Percentiles rank a stretch among this genome's conserved stretches.
Evolutionary conservation across 2,888 invertebrate species (phyloP).

Genomic region (Archips crataeganus): DNA sequence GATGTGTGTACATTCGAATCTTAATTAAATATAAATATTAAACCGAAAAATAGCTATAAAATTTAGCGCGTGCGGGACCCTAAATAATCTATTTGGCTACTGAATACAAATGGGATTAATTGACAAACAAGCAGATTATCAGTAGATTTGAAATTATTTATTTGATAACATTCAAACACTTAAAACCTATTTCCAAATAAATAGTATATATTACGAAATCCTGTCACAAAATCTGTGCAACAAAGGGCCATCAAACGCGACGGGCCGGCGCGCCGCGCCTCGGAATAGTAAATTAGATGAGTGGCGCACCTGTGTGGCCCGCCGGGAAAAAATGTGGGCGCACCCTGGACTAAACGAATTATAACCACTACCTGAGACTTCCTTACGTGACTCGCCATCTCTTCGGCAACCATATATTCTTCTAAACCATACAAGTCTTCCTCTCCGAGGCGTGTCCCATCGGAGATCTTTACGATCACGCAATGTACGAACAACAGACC

Average conservation of each 20-base stretch:
- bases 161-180: constrained; percentile 30
- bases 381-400: constrained; percentile 53
- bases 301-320: constrained; percentile 84
- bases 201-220: constrained; percentile 55
- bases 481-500: constrained; percentile 50
- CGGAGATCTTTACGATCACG: constrained; percentile 22
- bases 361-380: constrained; percentile 82
- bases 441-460: constrained; percentile 27
- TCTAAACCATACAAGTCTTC: constrained; percentile 53
- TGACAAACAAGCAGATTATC: constrained; percentile 25
- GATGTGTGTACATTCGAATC: too few species aligned
- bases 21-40: too few species aligned
- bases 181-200: constrained; percentile 50
- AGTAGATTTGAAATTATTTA: constrained; percentile 28
- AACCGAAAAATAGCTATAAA: not conserved
- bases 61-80: not conserved
- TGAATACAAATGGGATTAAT: constrained; percentile 36
- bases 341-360: constrained; percentile 84
- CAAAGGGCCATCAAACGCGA: constrained; percentile 71
- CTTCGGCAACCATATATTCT: constrained; percentile 44
- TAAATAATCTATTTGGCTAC: constrained; percentile 8
- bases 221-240: constrained; percentile 57
- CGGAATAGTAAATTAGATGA: constrained; percentile 81
- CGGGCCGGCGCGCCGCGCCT: constrained; percentile 67
- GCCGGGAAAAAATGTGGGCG: constrained; percentile 77